Base-by-base conservation (phyloP, 2,113 vertebrate genomes). In the Megalops atlanticus region DNA sequence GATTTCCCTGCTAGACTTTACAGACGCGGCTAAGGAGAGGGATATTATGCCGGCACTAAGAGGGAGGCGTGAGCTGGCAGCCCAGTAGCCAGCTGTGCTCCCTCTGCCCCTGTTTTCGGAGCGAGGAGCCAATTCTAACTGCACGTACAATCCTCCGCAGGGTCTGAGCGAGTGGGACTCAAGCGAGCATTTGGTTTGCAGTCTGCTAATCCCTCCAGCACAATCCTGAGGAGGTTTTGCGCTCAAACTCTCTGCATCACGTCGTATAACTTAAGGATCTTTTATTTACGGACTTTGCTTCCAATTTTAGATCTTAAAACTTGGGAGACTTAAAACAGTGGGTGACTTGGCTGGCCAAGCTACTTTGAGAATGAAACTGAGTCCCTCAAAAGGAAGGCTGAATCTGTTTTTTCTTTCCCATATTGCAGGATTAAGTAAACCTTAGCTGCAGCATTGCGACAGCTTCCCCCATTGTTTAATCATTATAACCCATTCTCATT, bases 191-290 rank as follows among this genome's bases (percentile, higher is more conserved):
- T 87, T 89, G 86, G 86, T 89, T 88, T 45, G 88, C 69, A 38
- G n/a, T 89, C 85, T 81, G 84, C 85, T 92, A 91, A 93, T 91
- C 92, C 90, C 86, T 85, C 85, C 85, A 89, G 91, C 91, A 91
- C 91, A 91, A 88, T 90, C 89, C 90, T 85, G 85, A 86, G 88
- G 89, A 86, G 89, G 91, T 90, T 89, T 81, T 90, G 90, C 90
- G 87, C 87, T 89, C 89, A 85, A 76, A 83, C n/a, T n/a, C 83
- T 86, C 81, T 91, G 91, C 89, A 89, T 87, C 89, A 87, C 89
- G 87, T 92, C 89, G 91, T 91, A 90, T 86, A 90, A 92, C 89
- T 89, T 90, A 89, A 89, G 89, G 90, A 90, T 92, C 80, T 91
- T 91, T 90, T 91, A 88, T 75, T 88, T 84, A 74, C 1, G 74